Base-by-base conservation (phyloP, 2,888 invertebrate genomes). In the Microplitis deprimator region DNA sequence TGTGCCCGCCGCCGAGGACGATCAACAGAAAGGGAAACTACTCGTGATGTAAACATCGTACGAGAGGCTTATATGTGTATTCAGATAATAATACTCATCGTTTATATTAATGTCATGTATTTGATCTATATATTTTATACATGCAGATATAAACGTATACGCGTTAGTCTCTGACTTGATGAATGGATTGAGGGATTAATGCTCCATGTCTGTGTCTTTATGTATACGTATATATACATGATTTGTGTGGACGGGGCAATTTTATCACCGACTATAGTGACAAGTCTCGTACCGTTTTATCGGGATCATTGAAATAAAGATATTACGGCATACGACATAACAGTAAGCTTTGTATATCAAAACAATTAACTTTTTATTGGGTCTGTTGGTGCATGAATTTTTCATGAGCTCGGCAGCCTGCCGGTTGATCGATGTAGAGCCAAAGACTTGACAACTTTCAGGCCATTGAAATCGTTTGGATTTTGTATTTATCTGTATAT, bases 11-110 rank as follows among this genome's bases (percentile, higher is more conserved):
- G 13, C 13, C 50, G 50, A 50, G 50, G 50, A 50, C 50, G 50
- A 50, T 50, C 50, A 50, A 50, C 50, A 50, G 85, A 85, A 81
- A 84, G 85, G 79, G 85, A 85, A 84, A 84, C 79, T 81, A 82
- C 80, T 81, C 50, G 50, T 50, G 78, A 83, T 79, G 81, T 82
- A 84, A 84, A 84, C 83, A 83, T 82, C 81, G 78, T 76, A 79
- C 77, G 79, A 67, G 75, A 41, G 64, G 71, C 74, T 61, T 64
- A 16, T 59, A 68, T 40, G 41, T 38, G 13, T 29, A 68, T 64
- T 13, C 10, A 62, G 13, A 7, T 65, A 20, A 29, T 65, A 20
- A 65, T 29, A 13, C 39, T 60, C 40, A 65, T 70, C 16, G 60
- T 62, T 40, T 61, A 3, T 20, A 4, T 59, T 8, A 8, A 71